phyloP scores from a whole-genome alignment of 2,888 invertebrate species.

The Scotopteryx bipunctaria region DNA sequence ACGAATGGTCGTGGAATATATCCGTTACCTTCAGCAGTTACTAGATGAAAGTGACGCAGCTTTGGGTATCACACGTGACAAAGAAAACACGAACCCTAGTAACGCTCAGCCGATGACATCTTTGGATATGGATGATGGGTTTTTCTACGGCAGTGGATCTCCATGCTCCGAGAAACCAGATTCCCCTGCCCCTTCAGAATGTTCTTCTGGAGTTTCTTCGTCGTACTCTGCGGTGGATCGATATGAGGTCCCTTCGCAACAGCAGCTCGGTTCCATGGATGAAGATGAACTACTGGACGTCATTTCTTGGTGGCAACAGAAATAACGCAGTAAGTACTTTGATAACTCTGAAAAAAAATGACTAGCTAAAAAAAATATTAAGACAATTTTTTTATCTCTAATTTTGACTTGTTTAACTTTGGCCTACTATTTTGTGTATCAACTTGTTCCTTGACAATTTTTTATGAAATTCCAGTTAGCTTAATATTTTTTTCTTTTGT shows the following conservation, averaged over 20 bases:
- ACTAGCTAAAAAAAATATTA: neutral
- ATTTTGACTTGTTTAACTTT: conserved; percentile 7
- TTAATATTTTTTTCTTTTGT: conserved; percentile 57
- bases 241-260: conserved; percentile 72
- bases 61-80: conserved; percentile 72
- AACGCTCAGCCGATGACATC: conserved; percentile 71
- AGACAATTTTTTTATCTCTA: neutral
- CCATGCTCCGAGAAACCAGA: conserved; percentile 88
- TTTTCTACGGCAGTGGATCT: conserved; percentile 76
- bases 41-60: conserved; percentile 89
- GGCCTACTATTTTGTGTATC: neutral
- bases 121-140: conserved; percentile 77
- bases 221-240: conserved; percentile 74
- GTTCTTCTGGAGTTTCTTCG: conserved; percentile 84
- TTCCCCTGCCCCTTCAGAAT: conserved; percentile 89
- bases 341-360: neutral
- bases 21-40: conserved; percentile 91
- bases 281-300: conserved; percentile 94
- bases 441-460: neutral
- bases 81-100: conserved; percentile 75
- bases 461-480: conserved; percentile 17
- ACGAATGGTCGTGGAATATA: conserved; percentile 95
- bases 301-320: conserved; percentile 93
- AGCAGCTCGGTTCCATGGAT: conserved; percentile 89
- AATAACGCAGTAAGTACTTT: conserved; percentile 72